Conservation (phyloP, 2,797 vertebrate genomes). For the Gallinago solitaria region DNA sequence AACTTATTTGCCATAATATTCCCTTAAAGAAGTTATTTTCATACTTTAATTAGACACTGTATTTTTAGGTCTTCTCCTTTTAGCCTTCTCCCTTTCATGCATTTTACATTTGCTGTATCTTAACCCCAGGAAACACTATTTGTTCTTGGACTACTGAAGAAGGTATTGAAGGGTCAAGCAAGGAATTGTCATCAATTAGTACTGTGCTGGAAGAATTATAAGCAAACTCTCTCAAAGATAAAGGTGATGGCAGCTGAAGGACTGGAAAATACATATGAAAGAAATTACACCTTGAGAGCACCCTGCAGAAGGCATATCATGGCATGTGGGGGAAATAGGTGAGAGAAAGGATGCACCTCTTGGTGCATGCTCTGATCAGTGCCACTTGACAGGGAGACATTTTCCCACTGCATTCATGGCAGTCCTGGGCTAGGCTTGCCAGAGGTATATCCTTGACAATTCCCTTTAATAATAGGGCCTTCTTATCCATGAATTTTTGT, state of each 20-base stretch:
- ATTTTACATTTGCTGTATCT: neutral
- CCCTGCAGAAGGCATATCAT: neutral
- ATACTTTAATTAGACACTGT: neutral
- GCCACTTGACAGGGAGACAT: neutral
- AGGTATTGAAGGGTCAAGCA: neutral
- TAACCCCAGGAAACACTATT: neutral
- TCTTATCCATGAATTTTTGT: neutral
- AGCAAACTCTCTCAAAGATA: neutral
- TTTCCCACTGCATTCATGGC: neutral
- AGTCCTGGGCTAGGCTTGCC: neutral
- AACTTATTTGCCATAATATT: neutral
- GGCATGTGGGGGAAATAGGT: neutral
- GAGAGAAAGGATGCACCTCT: neutral
- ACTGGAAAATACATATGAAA: neutral
- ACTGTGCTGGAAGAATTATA: neutral
- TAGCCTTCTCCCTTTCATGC: neutral
- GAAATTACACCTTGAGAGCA: neutral
- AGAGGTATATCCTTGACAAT: neutral
- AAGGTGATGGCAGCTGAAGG: neutral
- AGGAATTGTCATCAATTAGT: neutral
- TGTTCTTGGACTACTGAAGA: neutral
- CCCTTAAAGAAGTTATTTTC: neutral
- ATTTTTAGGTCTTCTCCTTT: neutral
- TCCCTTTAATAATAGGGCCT: neutral
- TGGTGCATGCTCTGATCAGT: neutral